Conservation (phyloP, 2,888 invertebrate species). For the Tetanocera ferruginea region DNA sequence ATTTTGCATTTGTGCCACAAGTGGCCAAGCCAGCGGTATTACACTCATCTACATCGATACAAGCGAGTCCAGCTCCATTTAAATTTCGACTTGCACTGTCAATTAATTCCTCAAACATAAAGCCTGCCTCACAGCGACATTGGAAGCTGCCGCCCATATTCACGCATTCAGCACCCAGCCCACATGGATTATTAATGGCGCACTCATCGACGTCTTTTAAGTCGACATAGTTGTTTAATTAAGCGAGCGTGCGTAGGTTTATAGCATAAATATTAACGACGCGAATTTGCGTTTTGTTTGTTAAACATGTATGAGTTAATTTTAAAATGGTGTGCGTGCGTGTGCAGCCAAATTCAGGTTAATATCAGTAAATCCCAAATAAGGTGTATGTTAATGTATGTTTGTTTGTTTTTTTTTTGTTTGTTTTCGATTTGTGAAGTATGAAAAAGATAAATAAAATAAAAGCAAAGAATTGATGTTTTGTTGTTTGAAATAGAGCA, state of each 20-base stretch:
- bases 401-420: not conserved
- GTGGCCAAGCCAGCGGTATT: constrained; percentile 78
- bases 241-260: constrained; percentile 6
- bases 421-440: constrained; percentile 20
- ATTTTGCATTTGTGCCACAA: constrained; percentile 84
- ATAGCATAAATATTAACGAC: not conserved
- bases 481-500: not conserved
- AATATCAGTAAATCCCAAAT: not conserved
- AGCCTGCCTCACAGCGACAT: constrained; percentile 81
- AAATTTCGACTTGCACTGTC: constrained; percentile 46
- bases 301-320: not conserved
- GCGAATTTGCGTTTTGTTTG: not conserved
- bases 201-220: constrained; percentile 80
- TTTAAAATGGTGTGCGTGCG: constrained; percentile 2
- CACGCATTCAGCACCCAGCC: constrained; percentile 78
- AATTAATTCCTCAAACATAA: constrained; percentile 71
- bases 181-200: constrained; percentile 76
- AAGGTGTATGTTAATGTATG: constrained; percentile 5
- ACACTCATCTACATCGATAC: constrained; percentile 83
- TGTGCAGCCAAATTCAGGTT: constrained; percentile 18
- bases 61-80: constrained; percentile 72
- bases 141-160: constrained; percentile 83
- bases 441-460: constrained; percentile 23
- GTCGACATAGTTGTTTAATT: constrained; percentile 21
- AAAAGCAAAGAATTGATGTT: not conserved